Conservation (phyloP, 1,140 invertebrate genomes). For the Chionoecetes opilio region DNA sequence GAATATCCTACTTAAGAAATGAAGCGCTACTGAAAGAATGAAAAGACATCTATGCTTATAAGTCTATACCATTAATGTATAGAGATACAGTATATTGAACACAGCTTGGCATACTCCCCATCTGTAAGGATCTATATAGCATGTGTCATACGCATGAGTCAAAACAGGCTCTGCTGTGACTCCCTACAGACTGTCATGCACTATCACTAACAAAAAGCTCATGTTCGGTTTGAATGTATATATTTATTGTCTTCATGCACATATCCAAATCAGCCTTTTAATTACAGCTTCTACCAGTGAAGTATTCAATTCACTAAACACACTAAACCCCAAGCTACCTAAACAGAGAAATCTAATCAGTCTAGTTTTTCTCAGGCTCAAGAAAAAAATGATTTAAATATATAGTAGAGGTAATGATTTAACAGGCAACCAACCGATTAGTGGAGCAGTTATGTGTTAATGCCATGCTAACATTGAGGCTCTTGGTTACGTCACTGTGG, state of each 20-base stretch:
- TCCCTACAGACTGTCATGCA: neutral
- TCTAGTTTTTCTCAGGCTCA: neutral
- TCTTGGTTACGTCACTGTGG: neutral
- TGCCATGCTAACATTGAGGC: neutral
- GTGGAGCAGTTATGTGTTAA: neutral
- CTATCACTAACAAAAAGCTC: neutral
- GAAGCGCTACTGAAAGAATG: neutral
- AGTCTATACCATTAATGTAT: neutral
- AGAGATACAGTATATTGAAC: neutral
- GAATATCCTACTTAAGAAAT: neutral
- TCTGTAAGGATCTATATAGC: neutral
- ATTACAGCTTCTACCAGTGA: neutral
- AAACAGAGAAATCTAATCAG: neutral
- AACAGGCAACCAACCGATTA: neutral
- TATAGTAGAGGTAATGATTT: neutral
- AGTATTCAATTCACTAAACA: neutral
- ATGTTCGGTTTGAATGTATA: too few species aligned
- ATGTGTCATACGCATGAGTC: neutral
- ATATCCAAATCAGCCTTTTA: neutral
- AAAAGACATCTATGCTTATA: neutral
- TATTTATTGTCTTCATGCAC: neutral
- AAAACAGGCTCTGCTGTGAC: neutral
- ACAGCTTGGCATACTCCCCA: slow-evolving; percentile 25
- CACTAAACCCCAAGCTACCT: too few species aligned
- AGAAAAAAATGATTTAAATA: too few species aligned